Evolutionary conservation across 2,888 invertebrate species (phyloP).

Genomic region (Idaea biselata): DNA sequence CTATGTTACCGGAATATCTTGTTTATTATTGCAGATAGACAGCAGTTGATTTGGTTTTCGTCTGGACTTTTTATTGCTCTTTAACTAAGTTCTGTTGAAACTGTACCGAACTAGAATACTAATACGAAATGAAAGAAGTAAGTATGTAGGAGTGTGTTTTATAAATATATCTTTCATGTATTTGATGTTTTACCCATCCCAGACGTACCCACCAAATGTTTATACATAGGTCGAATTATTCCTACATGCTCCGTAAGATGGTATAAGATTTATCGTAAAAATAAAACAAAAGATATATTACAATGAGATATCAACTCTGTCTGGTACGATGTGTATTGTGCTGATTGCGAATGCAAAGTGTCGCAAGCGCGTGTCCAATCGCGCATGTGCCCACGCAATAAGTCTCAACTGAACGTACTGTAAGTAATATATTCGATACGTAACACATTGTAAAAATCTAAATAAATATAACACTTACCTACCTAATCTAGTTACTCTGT

Average conservation of each 20-base stretch:
- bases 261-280: constrained; percentile 2
- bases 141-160: too few species aligned
- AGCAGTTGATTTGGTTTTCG: background rate
- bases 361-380: constrained; percentile 71
- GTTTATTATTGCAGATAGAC: background rate
- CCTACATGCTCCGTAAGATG: background rate
- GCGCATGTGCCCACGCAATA: constrained; percentile 53
- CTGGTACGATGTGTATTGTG: constrained; percentile 31
- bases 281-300: constrained; percentile 14
- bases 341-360: constrained; percentile 66
- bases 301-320: constrained; percentile 13
- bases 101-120: background rate
- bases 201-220: background rate
- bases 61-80: background rate
- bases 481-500: background rate
- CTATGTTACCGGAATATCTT: background rate
- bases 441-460: background rate
- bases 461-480: background rate
- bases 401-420: constrained; percentile 20
- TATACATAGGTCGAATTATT: background rate
- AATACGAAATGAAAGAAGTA: background rate
- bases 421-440: constrained; percentile 5
- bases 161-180: too few species aligned
- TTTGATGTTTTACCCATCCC: background rate
- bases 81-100: background rate